Evolutionary conservation across 1,140 invertebrate species (phyloP), one percentile per base, ranked within the genome.

Genomic region (Hylyphantes graminicola): DNA sequence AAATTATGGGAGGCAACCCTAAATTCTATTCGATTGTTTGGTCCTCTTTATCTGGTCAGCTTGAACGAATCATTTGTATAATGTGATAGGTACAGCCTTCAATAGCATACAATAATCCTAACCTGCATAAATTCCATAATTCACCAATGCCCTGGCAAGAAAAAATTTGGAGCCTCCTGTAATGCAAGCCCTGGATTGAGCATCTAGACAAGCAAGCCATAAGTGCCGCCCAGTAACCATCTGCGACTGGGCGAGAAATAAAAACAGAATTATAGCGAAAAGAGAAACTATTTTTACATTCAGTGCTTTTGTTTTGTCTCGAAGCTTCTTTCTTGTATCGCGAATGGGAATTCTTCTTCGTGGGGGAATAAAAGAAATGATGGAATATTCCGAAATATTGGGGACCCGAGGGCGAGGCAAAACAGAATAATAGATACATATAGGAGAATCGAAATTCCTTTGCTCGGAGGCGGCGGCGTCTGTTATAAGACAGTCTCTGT

Each of bases 121-220:
- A 35, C 35, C 35, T 35, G 35, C 35, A 35, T 35, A 35, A n/a
- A 35, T 35, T 35, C 35, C 35, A 35, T 35, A 35, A 35, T 35
- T 35, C 5, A 35, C 35, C 35, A 35, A 35, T 35, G 35, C 35
- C 35, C 35, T 35, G 35, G 35, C 35, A 2, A 35, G 35, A 35
- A 35, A 35, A 35, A 35, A 1, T 35, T 35, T 35, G 5, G 35
- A 35, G 35, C 35, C 35, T 35, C 35, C 35, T 35, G 35, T 35
- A 35, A 35, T 35, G 35, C 5, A 35, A 35, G 35, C 35, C 35
- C 5, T n/a, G 80, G 70, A 83, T 83, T 74, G 80, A 35, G 70
- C 53, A 75, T 48, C 57, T 74, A 83, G 80, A 83, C 80, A 65
- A 74, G 75, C 68, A 63, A 70, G 80, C 80, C 65, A 83, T 83